Evolutionary conservation across 2,113 vertebrate species (phyloP).

Genomic region (Chiloscyllium plagiosum): DNA sequence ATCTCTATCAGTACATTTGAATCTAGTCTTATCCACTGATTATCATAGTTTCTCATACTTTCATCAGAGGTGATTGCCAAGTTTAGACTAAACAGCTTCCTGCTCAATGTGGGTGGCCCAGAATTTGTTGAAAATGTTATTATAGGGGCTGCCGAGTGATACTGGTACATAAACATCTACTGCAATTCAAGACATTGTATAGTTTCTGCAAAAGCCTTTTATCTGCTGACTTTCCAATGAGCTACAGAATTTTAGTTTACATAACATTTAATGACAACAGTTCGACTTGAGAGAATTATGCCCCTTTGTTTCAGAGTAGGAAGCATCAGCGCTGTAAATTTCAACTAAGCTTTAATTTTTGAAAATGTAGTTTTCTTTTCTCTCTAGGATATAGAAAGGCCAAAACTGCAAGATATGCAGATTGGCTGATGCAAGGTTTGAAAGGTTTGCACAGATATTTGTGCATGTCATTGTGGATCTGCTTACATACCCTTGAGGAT

Average conservation of each 20-base stretch:
- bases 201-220: neutral
- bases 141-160: neutral
- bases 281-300: neutral
- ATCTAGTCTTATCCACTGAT: neutral
- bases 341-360: neutral
- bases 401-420: neutral
- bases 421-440: neutral
- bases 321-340: neutral
- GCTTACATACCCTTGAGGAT: neutral
- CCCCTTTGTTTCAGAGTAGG: neutral
- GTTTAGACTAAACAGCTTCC: neutral
- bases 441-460: no score
- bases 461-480: neutral
- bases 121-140: neutral
- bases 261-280: neutral
- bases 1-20: neutral
- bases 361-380: no score
- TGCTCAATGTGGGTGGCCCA: neutral
- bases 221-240: neutral
- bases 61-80: neutral
- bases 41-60: neutral
- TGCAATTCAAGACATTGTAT: neutral
- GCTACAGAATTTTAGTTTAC: neutral
- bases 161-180: neutral
- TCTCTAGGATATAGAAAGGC: neutral